Evolutionary conservation across 2,888 invertebrate genomes (phyloP), one percentile per base, ranked within the genome.

Genomic region (Cremastinae sp.): DNA sequence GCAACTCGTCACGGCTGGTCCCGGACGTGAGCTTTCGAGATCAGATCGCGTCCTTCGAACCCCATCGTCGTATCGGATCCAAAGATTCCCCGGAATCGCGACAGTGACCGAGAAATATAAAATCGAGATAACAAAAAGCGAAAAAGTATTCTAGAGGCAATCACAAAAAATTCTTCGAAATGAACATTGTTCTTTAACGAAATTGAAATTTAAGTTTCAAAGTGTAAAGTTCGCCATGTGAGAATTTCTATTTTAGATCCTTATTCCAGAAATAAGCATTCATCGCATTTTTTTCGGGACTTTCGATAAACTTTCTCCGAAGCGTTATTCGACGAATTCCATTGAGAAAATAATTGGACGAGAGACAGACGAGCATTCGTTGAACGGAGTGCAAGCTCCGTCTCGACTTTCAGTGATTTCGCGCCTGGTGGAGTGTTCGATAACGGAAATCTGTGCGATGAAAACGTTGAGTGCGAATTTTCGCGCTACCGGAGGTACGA

Each of bases 1-100:
- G 80, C 79, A 74, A 66, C 75, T 80, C 81, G 80, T 61, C 78
- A 76, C 73, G 76, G 64, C 64, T 69, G 73, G 76, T 73, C 22
- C 53, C 41, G 41, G 47, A 34, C 73, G 64, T 20, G 59, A 65
- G 69, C 64, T 65, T 73, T 76, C 28, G 38, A 47, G 41, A 65
- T 54, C 34, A 14, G 53, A 18, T 18, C 8, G 47, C 47, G 41
- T 12, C 14, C 20, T 18, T 36, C 16, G n/a, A 43, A 14, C 18
- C 8, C 7, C 16, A 38, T 10, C 12, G 43, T 38, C 41, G 12
- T 8, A 9, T 22, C 47, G 10, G 2, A 18, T 64, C 16, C 7
- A 43, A 5, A 2, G 28, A 28, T 28, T 5, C 5, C 5, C 28
- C 28, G 28, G 5, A 28, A 28, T 5, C 2, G 28, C 5, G 28